A percentile compares a stretch with the other conserved stretches of the same genome.
Evolutionary conservation across 1,140 invertebrate species (phyloP).

Genomic region (Diabrotica virgifera): DNA sequence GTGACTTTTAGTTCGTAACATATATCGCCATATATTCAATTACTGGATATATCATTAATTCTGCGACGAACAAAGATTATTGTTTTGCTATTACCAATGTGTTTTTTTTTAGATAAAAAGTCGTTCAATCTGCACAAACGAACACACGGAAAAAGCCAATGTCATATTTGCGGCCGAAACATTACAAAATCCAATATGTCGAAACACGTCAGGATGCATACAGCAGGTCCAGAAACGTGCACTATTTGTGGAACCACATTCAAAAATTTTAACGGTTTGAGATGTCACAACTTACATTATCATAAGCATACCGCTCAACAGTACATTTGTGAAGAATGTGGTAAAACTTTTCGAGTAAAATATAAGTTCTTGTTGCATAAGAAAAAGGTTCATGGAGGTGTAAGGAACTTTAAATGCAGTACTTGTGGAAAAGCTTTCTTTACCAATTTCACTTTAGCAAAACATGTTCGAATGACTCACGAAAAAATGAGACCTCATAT

Average conservation of each 20-base stretch:
- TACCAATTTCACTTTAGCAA: constrained; percentile 30
- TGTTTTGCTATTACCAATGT: background rate
- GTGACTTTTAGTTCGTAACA: too few species aligned
- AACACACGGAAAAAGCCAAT: constrained; percentile 30
- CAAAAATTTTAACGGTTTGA: constrained; percentile 37
- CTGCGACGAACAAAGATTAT: too few species aligned
- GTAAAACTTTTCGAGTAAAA: constrained; percentile 29
- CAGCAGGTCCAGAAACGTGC: constrained; percentile 30
- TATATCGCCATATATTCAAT: too few species aligned
- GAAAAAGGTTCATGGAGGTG: constrained; percentile 36
- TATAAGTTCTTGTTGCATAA: constrained; percentile 33
- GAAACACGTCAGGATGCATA: constrained; percentile 33
- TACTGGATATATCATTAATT: too few species aligned
- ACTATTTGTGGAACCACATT: constrained; percentile 35
- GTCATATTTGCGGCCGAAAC: constrained; percentile 28
- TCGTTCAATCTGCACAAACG: constrained; percentile 26
- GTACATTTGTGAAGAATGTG: constrained; percentile 8
- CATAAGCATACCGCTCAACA: constrained; percentile 29
- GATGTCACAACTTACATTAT: constrained; percentile 35
- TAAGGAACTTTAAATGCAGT: constrained; percentile 34
- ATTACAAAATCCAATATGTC: constrained; percentile 31
- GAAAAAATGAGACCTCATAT: constrained; percentile 16
- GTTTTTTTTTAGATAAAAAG: constrained; percentile 22
- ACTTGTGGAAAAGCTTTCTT: constrained; percentile 38
- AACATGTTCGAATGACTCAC: constrained; percentile 39